Conservation (phyloP, 2,113 vertebrate species). For the Zosterops borbonicus region DNA sequence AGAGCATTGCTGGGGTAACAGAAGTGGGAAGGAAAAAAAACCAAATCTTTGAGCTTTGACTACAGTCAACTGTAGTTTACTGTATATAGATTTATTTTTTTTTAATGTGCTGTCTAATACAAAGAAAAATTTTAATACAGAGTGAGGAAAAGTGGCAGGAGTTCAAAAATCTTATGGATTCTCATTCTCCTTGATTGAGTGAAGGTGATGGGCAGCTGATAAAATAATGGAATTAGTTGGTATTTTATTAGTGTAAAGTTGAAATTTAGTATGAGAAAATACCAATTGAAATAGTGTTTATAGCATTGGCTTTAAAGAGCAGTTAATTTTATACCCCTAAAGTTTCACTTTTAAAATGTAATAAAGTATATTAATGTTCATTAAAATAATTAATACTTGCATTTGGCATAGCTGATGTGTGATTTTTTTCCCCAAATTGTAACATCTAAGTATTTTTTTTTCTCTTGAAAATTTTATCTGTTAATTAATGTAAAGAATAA, state of each 20-base stretch:
- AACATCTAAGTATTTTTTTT: not conserved
- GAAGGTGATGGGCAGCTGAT: not conserved
- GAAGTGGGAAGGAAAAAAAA: accelerated
- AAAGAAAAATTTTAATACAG: not conserved
- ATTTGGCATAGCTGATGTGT: not conserved
- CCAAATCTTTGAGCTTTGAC: not conserved
- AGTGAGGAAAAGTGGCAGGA: not conserved
- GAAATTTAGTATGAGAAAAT: not conserved
- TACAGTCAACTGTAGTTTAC: not conserved
- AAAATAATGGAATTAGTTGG: not conserved
- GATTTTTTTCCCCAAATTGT: not conserved
- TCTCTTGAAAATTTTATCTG: not conserved
- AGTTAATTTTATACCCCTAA: not conserved
- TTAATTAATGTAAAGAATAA: not conserved
- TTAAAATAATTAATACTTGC: not conserved
- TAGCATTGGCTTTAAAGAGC: not conserved
- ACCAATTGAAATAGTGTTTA: not conserved
- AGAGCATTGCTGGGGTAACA: not conserved
- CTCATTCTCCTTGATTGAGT: not conserved
- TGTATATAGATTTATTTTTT: not conserved
- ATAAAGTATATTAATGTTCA: not conserved
- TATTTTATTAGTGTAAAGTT: not conserved
- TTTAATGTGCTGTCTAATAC: not conserved
- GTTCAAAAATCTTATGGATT: not conserved
- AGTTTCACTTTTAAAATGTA: not conserved